phyloP scores from a whole-genome alignment of 2,888 invertebrate genomes.

The Cyrtodaria siliqua region DNA sequence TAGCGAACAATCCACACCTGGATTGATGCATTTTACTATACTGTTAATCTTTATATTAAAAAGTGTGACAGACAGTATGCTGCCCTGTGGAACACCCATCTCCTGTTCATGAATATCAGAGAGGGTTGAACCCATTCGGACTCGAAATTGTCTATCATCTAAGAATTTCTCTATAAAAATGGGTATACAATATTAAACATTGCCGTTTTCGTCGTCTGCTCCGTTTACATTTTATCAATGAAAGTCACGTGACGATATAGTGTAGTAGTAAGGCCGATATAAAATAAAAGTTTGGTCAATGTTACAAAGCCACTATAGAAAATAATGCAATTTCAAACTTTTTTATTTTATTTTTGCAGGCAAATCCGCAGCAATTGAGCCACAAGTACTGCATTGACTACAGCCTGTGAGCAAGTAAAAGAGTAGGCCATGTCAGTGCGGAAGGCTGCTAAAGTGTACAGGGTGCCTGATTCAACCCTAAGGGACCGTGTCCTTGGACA shows the following conservation, averaged over 20 bases:
- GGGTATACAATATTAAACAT: no score
- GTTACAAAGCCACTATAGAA: background rate
- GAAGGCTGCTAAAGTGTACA: constrained; percentile 13
- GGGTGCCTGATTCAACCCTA: constrained; percentile 19
- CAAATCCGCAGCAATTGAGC: constrained; percentile 6
- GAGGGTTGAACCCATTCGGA: no score
- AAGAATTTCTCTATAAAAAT: no score
- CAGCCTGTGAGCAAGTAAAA: constrained; percentile 24
- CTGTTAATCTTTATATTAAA: no score
- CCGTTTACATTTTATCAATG: constrained; percentile 2
- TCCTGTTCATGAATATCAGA: no score
- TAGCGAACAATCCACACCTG: no score
- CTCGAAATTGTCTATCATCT: no score
- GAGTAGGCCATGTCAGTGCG: constrained; percentile 22
- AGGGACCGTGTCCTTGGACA: constrained; percentile 26
- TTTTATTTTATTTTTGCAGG: constrained; percentile 14
- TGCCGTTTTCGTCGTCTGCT: background rate
- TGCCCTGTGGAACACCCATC: no score
- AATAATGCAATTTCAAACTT: background rate
- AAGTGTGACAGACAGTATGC: no score
- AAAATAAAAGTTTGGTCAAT: background rate
- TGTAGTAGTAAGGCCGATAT: background rate
- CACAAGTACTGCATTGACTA: constrained; percentile 6
- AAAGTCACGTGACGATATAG: background rate
- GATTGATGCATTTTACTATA: no score